Conservation (phyloP, 2,888 invertebrate genomes). For the Xestoiulus laeticollis region DNA sequence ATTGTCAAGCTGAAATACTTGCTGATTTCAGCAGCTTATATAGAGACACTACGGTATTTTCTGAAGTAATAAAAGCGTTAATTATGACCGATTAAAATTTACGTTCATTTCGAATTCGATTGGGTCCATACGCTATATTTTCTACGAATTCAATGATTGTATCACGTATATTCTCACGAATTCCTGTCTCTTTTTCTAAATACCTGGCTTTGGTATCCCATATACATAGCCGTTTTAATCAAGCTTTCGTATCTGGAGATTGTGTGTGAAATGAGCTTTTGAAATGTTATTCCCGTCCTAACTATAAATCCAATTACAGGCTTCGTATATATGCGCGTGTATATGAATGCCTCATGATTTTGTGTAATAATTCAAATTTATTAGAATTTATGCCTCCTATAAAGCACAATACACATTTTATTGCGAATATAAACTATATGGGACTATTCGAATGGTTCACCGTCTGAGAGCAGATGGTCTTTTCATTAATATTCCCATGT, state of each 20-base stretch:
- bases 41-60: neutral
- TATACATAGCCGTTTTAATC: neutral
- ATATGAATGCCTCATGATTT: conserved; percentile 37
- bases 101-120: neutral
- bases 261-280: neutral
- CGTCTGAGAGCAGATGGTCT: conserved; percentile 29
- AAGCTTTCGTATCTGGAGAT: neutral
- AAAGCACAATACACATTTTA: conserved; percentile 14
- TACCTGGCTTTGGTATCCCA: neutral
- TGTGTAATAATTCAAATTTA: neutral
- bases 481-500: neutral
- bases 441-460: neutral
- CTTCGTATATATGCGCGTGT: neutral
- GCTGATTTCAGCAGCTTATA: neutral
- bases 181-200: neutral
- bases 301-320: neutral
- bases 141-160: neutral
- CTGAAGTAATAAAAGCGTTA: neutral
- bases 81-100: neutral
- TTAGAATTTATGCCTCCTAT: neutral
- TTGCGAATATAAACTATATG: neutral
- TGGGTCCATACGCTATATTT: neutral
- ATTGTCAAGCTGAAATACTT: neutral
- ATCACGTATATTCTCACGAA: neutral
- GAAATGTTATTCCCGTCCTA: neutral